Conservation (phyloP, 2,797 vertebrate genomes). For the Zalophus californianus region DNA sequence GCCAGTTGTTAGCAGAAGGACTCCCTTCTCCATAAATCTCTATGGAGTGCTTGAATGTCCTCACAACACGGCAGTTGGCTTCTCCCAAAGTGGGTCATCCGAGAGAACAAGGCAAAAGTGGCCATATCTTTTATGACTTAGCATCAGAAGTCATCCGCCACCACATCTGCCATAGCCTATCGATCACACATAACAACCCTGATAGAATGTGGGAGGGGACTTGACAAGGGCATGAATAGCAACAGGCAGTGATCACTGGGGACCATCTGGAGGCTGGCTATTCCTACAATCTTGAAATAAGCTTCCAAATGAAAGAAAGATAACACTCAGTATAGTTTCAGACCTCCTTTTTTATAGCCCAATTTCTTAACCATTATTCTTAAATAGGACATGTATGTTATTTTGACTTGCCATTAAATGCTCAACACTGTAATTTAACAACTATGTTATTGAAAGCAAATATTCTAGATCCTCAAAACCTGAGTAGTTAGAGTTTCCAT, state of each 20-base stretch:
- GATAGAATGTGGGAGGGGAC: not conserved
- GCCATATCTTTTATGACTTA: not conserved
- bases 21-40: not conserved
- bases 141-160: not conserved
- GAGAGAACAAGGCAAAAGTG: not conserved
- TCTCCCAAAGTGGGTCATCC: not conserved
- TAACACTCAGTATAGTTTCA: not conserved
- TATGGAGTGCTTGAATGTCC: not conserved
- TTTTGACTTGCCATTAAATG: slow-evolving; percentile 49
- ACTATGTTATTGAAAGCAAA: slow-evolving; percentile 15
- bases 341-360: not conserved
- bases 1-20: not conserved
- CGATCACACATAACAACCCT: not conserved
- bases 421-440: not conserved
- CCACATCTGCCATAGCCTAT: not conserved
- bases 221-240: not conserved
- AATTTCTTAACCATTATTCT: slow-evolving; percentile 30
- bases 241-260: not conserved
- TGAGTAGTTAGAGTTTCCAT: not conserved
- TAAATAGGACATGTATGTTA: not conserved
- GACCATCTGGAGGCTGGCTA: not conserved
- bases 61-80: not conserved
- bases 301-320: slow-evolving; percentile 11
- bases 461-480: slow-evolving; percentile 37
- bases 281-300: not conserved